phyloP scores from a whole-genome alignment of 1,140 invertebrate genomes.

The Drosophila ogumai region DNA sequence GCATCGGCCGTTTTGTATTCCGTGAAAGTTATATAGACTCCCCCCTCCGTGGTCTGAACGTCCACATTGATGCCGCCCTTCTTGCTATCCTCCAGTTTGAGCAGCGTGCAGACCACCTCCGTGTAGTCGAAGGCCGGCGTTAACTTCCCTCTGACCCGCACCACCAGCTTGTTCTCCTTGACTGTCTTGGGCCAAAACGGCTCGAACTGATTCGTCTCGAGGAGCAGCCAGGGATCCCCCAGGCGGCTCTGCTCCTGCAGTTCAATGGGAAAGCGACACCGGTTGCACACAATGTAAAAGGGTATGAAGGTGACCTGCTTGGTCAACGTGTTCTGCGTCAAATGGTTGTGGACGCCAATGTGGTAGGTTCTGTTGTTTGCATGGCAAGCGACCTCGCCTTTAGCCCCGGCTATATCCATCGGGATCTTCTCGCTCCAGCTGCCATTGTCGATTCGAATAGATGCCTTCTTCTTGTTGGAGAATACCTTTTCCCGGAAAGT shows the following conservation, averaged over 20 bases:
- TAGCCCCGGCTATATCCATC: conserved; percentile 97
- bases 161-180: conserved; percentile 87
- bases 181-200: conserved; percentile 94
- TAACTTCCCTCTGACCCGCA: conserved; percentile 88
- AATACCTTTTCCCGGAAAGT: conserved; percentile 96
- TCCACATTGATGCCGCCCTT: conserved; percentile 96
- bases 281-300: conserved; percentile 97
- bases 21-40: conserved; percentile 93
- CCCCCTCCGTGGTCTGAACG: conserved; percentile 95
- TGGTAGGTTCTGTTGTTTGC: conserved; percentile 90
- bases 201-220: conserved; percentile 88
- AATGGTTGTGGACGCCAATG: conserved; percentile 96
- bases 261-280: conserved; percentile 91
- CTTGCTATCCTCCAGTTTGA: conserved; percentile 90
- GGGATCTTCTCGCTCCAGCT: conserved; percentile 99
- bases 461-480: conserved; percentile 96
- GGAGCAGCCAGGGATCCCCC: conserved; percentile 87
- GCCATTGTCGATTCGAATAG: conserved; percentile 93
- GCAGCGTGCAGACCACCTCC: conserved; percentile 91
- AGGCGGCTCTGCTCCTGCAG: conserved; percentile 91
- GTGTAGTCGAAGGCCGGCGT: conserved; percentile 94
- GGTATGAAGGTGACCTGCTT: conserved; percentile 98
- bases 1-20: conserved; percentile 93
- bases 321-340: conserved; percentile 96
- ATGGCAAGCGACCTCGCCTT: conserved; percentile 94